Evolutionary conservation across 2,797 vertebrate genomes (phyloP).

Genomic region (Diplodus sargus): DNA sequence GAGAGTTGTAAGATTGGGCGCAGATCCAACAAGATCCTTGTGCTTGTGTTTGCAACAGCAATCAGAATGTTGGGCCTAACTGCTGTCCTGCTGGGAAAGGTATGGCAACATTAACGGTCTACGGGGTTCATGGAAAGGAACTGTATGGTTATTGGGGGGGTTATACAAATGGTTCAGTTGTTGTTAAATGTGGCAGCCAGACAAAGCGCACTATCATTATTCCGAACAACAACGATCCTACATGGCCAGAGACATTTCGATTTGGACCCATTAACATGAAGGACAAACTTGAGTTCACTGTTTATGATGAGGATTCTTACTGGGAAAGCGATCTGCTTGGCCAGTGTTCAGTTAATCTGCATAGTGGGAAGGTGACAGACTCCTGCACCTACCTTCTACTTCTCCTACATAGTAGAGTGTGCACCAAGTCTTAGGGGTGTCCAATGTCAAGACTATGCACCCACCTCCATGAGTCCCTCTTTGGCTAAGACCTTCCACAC

Average conservation of each 20-base stretch:
- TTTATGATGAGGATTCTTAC: conserved; percentile 54
- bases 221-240: conserved; percentile 24
- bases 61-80: conserved; percentile 42
- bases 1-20: conserved; percentile 58
- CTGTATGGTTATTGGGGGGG: conserved; percentile 26
- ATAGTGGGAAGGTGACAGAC: fast-evolving
- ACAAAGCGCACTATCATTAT: conserved; percentile 35
- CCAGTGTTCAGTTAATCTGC: neutral
- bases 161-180: conserved; percentile 51
- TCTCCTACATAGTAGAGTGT: conserved; percentile 44
- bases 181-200: conserved; percentile 34
- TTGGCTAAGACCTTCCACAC: conserved; percentile 35
- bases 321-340: conserved; percentile 60
- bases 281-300: neutral
- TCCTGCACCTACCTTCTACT: conserved; percentile 55
- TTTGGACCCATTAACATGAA: conserved; percentile 51
- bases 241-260: conserved; percentile 33
- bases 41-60: conserved; percentile 53
- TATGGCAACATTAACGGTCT: conserved; percentile 51
- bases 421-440: too few relatives aligned
- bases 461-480: conserved; percentile 33
- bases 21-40: conserved; percentile 51
- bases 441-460: conserved; percentile 43
- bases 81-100: conserved; percentile 65
- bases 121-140: neutral